Evolutionary conservation across 2,888 invertebrate species (phyloP), one percentile per base, ranked within the genome.

Genomic region (Hypolimnas misippus): DNA sequence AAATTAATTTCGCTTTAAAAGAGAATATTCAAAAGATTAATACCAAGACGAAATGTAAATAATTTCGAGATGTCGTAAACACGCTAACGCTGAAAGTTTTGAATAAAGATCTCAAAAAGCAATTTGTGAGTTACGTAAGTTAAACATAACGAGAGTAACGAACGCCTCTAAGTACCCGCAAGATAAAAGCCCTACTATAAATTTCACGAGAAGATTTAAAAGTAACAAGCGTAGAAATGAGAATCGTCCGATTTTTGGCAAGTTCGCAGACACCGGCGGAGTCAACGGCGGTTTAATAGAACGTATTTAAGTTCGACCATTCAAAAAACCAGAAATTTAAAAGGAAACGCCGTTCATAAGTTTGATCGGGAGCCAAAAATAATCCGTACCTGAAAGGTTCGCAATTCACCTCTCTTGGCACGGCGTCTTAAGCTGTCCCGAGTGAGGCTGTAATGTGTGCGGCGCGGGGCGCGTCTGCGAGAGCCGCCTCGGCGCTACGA

Each of bases 321-420:
- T 69, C 69, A 68, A 76, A 72, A 74, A 75, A 70, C 66, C 58
- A 69, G 69, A 68, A 71, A 67, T 69, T 70, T 66, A 67, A 72
- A 72, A 73, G 74, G 71, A 76, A 76, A 73, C 62, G 69, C 69
- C 74, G 69, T 66, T 75, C 75, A 74, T 76, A 75, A 76, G 70
- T 75, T 75, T 76, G 73, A 76, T 73, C 72, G 62, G 70, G 72
- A 75, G 75, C 75, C 75, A 76, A 76, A 69, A 75, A 74, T 75
- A 75, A 73, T 74, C 72, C 71, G 62, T 74, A 76, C 76, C 76
- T 76, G 75, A 72, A 74, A 75, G 72, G 69, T 70, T 72, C 69
- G 67, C 72, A 69, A 73, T 70, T 74, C 72, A 70, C 65, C 66
- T 68, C 68, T 69, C 67, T 74, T 74, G 74, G 74, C 75, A 75